Evolutionary conservation across 2,888 invertebrate genomes (phyloP).

Genomic region (Parnassius glacialis): DNA sequence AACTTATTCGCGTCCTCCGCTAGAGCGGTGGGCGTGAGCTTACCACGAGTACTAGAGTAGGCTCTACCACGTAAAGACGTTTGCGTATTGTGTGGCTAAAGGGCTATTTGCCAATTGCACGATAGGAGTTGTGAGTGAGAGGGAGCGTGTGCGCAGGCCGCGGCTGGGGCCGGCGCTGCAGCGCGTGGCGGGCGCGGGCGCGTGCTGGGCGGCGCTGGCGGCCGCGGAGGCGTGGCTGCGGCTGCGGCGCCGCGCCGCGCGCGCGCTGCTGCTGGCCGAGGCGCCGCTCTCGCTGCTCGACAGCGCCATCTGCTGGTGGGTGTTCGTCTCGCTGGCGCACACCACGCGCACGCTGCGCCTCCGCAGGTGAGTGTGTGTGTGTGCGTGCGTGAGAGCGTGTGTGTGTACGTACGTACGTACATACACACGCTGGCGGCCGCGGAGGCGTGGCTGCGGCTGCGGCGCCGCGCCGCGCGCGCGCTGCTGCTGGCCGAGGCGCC

Average conservation of each 20-base stretch:
- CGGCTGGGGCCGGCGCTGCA: constrained; percentile 93
- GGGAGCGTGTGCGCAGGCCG: constrained; percentile 77
- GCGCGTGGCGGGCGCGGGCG: constrained; percentile 91
- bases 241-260: constrained; percentile 70
- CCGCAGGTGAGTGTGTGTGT: constrained; percentile 82
- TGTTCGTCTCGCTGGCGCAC: constrained; percentile 91
- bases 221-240: constrained; percentile 93
- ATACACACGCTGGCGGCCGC: constrained; percentile 85
- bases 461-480: constrained; percentile 57
- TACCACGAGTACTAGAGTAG: too few relatives aligned
- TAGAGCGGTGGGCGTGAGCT: too few relatives aligned
- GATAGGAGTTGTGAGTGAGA: too few relatives aligned
- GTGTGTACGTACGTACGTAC: too few relatives aligned
- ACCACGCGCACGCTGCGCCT: constrained; percentile 94
- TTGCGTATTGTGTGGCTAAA: too few relatives aligned
- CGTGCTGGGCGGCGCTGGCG: constrained; percentile 90
- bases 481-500: constrained; percentile 90
- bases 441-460: constrained; percentile 91
- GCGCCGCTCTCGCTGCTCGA: constrained; percentile 93
- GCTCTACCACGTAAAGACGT: too few relatives aligned
- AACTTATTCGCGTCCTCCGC: too few relatives aligned
- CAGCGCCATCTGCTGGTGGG: constrained; percentile 96
- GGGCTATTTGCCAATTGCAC: too few relatives aligned
- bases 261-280: constrained; percentile 84
- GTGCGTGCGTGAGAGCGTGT: neutral